A percentile compares a stretch with the other conserved stretches of the same genome.
phyloP scores from a whole-genome alignment of 2,113 vertebrate species.

The Cheilinus undulatus region DNA sequence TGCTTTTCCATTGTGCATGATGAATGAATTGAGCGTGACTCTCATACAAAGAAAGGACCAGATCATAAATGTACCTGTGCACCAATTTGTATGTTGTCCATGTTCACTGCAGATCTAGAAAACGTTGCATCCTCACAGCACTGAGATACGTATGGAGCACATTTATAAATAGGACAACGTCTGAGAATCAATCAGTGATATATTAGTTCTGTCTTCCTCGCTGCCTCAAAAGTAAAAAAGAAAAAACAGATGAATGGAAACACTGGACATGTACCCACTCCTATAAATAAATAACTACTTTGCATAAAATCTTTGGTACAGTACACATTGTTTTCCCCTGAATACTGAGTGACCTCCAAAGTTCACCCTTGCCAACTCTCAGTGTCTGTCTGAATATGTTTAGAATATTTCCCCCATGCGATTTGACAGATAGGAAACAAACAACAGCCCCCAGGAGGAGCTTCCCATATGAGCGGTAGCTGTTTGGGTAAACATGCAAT shows the following conservation, averaged over 20 bases:
- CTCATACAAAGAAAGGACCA: constrained; percentile 27
- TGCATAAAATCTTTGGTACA: constrained; percentile 51
- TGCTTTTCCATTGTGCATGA: constrained; percentile 2
- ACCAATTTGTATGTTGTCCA: constrained; percentile 35
- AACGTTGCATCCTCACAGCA: constrained; percentile 13
- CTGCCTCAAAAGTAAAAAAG: background rate
- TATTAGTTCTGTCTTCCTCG: background rate
- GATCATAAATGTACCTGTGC: constrained; percentile 45
- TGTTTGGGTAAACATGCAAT: constrained; percentile 26
- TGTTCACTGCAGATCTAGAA: constrained; percentile 29
- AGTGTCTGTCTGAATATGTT: constrained; percentile 59
- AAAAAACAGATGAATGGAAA: constrained; percentile 20
- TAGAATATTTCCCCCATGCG: constrained; percentile 55
- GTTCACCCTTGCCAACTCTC: constrained; percentile 52
- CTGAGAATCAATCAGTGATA: background rate
- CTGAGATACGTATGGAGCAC: background rate
- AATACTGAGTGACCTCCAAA: constrained; percentile 60
- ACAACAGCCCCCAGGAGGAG: constrained; percentile 67
- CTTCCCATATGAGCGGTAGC: constrained; percentile 33
- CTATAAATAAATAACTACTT: constrained; percentile 56
- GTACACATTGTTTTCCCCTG: constrained; percentile 47
- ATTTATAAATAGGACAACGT: background rate
- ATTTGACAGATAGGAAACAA: constrained; percentile 71
- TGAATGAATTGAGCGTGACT: constrained; percentile 31
- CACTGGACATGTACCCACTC: constrained; percentile 2